These are phyloP conservation scores for Schrankia costaestrigalis DNA, from an alignment of 2,888 invertebrate species.

Conservation along the genomic window DNA sequence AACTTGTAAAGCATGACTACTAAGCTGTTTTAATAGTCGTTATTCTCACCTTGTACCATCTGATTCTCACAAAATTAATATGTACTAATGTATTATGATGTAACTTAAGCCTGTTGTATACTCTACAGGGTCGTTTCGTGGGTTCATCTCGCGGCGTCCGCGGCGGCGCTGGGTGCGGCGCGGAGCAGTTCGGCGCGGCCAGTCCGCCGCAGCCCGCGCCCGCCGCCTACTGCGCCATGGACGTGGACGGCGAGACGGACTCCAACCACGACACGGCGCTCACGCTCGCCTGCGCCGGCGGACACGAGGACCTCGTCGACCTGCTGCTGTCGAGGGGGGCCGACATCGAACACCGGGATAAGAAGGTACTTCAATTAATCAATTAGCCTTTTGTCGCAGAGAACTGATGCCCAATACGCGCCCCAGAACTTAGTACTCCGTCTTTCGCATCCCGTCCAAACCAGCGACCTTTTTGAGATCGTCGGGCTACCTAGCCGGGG, in stretches of 20 bases:
- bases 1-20: no score
- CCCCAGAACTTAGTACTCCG: no score
- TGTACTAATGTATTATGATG: no score
- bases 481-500: no score
- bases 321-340: conserved; percentile 95
- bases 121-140: conserved; percentile 51
- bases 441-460: no score
- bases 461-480: no score
- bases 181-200: conserved; percentile 45
- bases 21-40: no score
- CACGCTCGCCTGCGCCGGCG: conserved; percentile 98
- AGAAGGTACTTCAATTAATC: conserved; percentile 81
- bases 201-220: conserved; percentile 69
- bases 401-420: no score
- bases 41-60: no score
- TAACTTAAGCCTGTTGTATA: conserved; percentile 1
- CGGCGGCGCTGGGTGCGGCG: conserved; percentile 39
- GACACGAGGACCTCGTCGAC: conserved; percentile 97
- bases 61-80: no score
- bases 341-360: conserved; percentile 98
- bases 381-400: background rate
- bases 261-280: conserved; percentile 99
- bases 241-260: conserved; percentile 98
- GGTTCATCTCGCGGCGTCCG: conserved; percentile 40
- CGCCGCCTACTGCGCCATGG: conserved; percentile 87